Evolutionary conservation across 2,888 invertebrate genomes (phyloP).

Genomic region (Syrista parreyssii): DNA sequence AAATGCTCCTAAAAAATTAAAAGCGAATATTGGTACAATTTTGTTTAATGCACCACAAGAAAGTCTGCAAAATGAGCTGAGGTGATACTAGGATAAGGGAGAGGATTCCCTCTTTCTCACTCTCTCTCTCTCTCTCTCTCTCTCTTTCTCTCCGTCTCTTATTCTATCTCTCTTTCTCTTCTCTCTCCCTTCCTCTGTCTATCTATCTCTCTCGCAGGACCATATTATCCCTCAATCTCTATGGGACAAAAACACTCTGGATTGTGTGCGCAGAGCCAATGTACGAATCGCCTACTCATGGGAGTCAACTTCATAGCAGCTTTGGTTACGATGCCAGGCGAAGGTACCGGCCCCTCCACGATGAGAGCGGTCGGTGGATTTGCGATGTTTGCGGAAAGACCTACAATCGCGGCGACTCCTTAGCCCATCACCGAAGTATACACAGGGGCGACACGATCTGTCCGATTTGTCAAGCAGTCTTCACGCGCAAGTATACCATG

Average conservation of each 20-base stretch:
- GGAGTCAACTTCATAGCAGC: constrained; percentile 47
- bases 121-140: background rate
- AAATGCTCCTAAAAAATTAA: background rate
- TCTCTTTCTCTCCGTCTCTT: background rate
- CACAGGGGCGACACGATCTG: constrained; percentile 65
- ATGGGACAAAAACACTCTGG: constrained; percentile 55
- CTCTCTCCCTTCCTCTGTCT: background rate
- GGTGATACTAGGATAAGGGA: background rate
- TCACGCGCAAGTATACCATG: constrained; percentile 65
- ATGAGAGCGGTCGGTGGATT: constrained; percentile 61
- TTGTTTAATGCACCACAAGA: background rate
- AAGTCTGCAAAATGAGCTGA: background rate
- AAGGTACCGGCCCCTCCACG: constrained; percentile 59
- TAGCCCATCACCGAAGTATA: constrained; percentile 65
- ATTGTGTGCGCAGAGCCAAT: constrained; percentile 64
- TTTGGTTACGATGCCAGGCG: constrained; percentile 45
- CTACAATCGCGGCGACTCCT: constrained; percentile 65
- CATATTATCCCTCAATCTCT: background rate
- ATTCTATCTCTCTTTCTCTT: no score
- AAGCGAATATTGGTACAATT: background rate
- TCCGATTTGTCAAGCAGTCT: constrained; percentile 63
- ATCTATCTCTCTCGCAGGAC: background rate
- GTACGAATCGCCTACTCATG: constrained; percentile 46
- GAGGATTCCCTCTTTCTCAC: background rate
- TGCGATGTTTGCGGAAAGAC: constrained; percentile 66